Percentiles rank a stretch among this genome's conserved stretches.
Evolutionary conservation across 2,113 vertebrate species (phyloP).

Genomic region (Lonchura striata): DNA sequence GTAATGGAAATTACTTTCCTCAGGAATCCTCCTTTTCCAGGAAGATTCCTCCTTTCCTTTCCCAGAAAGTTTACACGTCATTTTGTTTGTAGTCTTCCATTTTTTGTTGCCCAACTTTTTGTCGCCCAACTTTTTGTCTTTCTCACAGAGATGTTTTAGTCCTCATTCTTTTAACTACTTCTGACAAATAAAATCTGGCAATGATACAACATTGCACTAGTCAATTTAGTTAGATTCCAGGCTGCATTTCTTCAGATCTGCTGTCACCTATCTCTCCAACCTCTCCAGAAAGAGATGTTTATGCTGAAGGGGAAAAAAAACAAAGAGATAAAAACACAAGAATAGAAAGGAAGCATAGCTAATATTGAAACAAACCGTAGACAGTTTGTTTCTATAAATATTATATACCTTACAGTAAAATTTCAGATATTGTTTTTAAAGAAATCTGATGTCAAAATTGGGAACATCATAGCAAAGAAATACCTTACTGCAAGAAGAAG

Average conservation of each 20-base stretch:
- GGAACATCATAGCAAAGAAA: not conserved
- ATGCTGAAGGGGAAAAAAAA: fast-evolving
- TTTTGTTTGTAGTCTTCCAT: not conserved
- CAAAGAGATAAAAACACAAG: not conserved
- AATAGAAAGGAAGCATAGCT: not conserved
- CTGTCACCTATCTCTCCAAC: not conserved
- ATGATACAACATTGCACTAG: not conserved
- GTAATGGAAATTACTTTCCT: not conserved
- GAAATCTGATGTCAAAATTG: not conserved
- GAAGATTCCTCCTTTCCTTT: not conserved
- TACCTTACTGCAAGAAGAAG: not conserved
- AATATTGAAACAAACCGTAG: not conserved
- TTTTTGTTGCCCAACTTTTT: not conserved
- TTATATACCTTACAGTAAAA: not conserved
- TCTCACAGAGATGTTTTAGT: not conserved
- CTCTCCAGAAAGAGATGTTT: not conserved
- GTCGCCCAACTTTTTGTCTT: not conserved
- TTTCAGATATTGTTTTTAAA: not conserved
- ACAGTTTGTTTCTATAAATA: not conserved
- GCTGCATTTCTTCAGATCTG: not conserved
- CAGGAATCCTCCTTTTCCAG: not conserved
- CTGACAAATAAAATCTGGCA: not conserved
- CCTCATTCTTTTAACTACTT: not conserved
- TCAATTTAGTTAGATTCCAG: not conserved
- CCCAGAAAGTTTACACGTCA: not conserved